These are phyloP conservation scores for Pseudochaenichthys georgianus DNA, from an alignment of 2,797 vertebrate genomes.

Conservation along the genomic window DNA sequence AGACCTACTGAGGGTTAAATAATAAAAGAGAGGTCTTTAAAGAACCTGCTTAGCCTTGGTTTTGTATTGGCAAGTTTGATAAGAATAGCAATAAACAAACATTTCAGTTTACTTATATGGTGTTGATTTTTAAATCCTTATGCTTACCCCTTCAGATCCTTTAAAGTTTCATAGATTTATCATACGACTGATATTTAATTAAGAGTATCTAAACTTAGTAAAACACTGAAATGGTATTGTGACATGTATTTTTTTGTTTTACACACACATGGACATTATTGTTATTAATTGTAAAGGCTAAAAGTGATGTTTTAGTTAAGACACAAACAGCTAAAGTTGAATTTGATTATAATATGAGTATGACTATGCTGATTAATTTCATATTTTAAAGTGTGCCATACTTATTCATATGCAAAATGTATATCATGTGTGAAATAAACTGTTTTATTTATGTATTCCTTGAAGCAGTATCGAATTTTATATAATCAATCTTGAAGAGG, in stretches of 20 bases:
- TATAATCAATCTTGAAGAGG: neutral
- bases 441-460: conserved; percentile 73
- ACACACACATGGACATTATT: conserved; percentile 18
- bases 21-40: no score
- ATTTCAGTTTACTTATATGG: neutral
- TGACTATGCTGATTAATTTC: conserved; percentile 19
- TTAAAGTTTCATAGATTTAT: conserved; percentile 7
- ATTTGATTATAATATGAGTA: conserved; percentile 31
- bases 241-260: neutral
- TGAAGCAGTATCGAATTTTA: conserved; percentile 16
- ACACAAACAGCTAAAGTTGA: neutral
- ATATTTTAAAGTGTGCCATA: conserved; percentile 45
- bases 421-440: conserved; percentile 78
- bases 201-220: no score
- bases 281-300: conserved; percentile 34
- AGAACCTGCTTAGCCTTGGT: neutral
- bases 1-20: no score
- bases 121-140: conserved; percentile 21
- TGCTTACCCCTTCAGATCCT: neutral
- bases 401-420: conserved; percentile 68
- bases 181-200: conserved; percentile 18
- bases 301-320: conserved; percentile 25
- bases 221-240: no score
- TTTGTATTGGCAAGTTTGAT: neutral
- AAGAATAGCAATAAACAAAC: neutral